Percentiles rank a stretch among this genome's conserved stretches.
Evolutionary conservation across 2,888 invertebrate genomes (phyloP).

Genomic region (Cheiracanthium punctorium): DNA sequence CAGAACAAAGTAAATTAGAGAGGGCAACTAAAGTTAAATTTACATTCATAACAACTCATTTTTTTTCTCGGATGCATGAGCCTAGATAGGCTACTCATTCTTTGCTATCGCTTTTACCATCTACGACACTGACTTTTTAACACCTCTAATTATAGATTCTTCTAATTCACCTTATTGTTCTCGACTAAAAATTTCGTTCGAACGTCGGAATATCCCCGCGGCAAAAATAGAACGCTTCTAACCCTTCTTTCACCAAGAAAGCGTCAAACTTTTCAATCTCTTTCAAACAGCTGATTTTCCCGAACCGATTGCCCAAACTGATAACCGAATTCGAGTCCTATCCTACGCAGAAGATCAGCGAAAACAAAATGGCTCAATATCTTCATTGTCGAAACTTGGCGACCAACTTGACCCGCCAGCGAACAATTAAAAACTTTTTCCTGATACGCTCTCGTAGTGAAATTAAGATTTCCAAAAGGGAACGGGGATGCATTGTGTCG

Average conservation of each 20-base stretch:
- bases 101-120: no score
- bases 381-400: neutral
- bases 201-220: no score
- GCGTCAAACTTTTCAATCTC: neutral
- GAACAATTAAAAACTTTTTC: slow-evolving; percentile 8
- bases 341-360: neutral
- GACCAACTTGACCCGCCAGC: neutral
- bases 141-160: no score
- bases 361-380: neutral
- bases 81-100: no score
- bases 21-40: no score
- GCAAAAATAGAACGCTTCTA: no score
- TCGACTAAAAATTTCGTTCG: no score
- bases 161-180: no score
- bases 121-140: no score
- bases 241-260: neutral
- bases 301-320: neutral
- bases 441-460: neutral
- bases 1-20: no score
- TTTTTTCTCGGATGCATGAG: no score
- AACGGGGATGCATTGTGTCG: neutral
- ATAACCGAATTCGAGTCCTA: neutral
- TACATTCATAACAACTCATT: no score
- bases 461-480: neutral
- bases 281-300: neutral